Evolutionary conservation across 1,140 invertebrate genomes (phyloP).

Genomic region (Ericerus pela): DNA sequence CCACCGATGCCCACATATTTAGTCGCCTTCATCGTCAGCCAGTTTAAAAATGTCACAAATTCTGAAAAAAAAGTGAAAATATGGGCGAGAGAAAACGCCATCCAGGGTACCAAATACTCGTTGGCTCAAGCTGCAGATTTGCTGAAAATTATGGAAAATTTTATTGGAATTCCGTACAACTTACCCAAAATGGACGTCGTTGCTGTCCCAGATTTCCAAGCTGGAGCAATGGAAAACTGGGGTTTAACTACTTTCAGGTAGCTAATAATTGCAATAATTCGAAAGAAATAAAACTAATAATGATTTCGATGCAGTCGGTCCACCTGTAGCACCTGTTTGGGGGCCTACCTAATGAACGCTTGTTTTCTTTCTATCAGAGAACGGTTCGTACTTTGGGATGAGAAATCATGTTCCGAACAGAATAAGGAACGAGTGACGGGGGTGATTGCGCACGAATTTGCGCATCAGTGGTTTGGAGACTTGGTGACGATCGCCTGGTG

Average conservation of each 20-base stretch:
- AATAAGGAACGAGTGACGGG: constrained; percentile 27
- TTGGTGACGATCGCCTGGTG: constrained; percentile 32
- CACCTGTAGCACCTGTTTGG: neutral
- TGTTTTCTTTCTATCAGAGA: constrained; percentile 6
- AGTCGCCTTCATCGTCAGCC: constrained; percentile 51
- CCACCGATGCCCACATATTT: constrained; percentile 64
- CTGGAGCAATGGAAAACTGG: constrained; percentile 79
- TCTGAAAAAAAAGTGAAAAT: constrained; percentile 41
- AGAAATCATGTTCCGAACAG: neutral
- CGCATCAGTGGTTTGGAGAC: constrained; percentile 38
- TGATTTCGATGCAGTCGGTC: neutral
- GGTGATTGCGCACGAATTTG: constrained; percentile 38
- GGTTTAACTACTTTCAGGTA: constrained; percentile 44
- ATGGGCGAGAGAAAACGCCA: constrained; percentile 52
- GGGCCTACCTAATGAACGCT: neutral
- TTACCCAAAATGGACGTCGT: constrained; percentile 43
- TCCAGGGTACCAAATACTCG: constrained; percentile 29
- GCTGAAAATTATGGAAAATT: constrained; percentile 21
- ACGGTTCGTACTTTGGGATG: neutral
- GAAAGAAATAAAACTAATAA: neutral
- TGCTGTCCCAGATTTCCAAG: constrained; percentile 56
- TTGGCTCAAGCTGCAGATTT: constrained; percentile 32
- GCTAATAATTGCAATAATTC: neutral
- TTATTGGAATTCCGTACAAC: constrained; percentile 19
- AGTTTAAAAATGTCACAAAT: constrained; percentile 35